These are phyloP conservation scores for Drosophila equinoxialis DNA, from an alignment of 1,140 invertebrate species.

Conservation along the genomic window DNA sequence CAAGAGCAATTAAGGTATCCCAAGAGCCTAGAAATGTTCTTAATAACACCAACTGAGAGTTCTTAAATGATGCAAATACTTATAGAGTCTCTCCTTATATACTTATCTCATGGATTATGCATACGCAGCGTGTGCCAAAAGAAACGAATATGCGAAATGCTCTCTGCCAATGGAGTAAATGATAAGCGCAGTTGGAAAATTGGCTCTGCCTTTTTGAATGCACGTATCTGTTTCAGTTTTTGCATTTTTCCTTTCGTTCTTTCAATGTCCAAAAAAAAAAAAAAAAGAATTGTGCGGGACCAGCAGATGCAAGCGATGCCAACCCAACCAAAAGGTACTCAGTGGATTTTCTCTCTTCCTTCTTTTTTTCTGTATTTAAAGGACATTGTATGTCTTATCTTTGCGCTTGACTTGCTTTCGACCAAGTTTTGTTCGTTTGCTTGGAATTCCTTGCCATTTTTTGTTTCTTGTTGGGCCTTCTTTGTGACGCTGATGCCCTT, in stretches of 20 bases:
- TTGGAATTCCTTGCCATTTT: not conserved
- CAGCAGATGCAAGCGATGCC: not conserved
- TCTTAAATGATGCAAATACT: not conserved
- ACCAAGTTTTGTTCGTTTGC: not conserved
- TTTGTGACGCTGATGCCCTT: not conserved
- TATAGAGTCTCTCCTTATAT: not conserved
- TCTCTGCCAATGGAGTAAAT: constrained; percentile 27
- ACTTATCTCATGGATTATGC: constrained; percentile 23
- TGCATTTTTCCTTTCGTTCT: constrained; percentile 15
- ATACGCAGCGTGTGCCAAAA: constrained; percentile 38
- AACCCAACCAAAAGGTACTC: constrained; percentile 21
- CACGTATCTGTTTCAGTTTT: constrained; percentile 47
- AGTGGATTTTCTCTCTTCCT: not conserved
- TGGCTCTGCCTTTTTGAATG: constrained; percentile 2
- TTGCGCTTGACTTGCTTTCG: constrained; percentile 6
- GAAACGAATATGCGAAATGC: constrained; percentile 31
- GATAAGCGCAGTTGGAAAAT: constrained; percentile 30
- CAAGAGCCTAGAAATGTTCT: too few species aligned
- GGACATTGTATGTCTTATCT: constrained; percentile 24
- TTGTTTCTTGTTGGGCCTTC: not conserved
- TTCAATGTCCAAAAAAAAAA: not conserved
- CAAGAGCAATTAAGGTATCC: too few species aligned
- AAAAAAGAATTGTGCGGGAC: constrained; percentile 28
- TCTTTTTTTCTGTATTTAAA: not conserved
- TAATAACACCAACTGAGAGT: too few species aligned